Conservation (phyloP, 2,888 invertebrate genomes). For the Drosophila putrida region DNA sequence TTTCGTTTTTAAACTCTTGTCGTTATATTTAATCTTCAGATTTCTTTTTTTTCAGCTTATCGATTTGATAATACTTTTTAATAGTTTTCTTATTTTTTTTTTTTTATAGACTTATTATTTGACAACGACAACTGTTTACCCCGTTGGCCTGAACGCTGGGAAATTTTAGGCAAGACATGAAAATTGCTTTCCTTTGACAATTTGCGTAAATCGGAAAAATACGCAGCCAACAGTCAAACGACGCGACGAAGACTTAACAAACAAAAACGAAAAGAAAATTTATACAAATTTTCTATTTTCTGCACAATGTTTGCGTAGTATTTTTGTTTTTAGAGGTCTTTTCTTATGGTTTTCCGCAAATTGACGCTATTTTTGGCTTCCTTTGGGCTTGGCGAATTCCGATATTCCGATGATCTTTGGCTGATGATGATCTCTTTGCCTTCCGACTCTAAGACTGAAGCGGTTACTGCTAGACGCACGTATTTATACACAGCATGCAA, state of each 20-base stretch:
- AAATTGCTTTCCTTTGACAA: slow-evolving; percentile 61
- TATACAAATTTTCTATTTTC: slow-evolving; percentile 32
- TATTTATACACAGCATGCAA: slow-evolving; percentile 65
- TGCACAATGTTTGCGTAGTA: slow-evolving; percentile 13
- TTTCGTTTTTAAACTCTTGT: slow-evolving; percentile 3
- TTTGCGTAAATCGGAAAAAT: slow-evolving; percentile 43
- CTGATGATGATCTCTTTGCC: slow-evolving; percentile 47
- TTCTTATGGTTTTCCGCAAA: slow-evolving; percentile 7
- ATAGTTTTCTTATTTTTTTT: slow-evolving; percentile 12
- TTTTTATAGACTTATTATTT: slow-evolving; percentile 17
- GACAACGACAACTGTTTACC: slow-evolving; percentile 54
- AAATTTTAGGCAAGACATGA: slow-evolving; percentile 72
- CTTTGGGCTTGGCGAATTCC: slow-evolving; percentile 1
- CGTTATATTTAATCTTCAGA: background rate
- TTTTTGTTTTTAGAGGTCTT: slow-evolving; percentile 21
- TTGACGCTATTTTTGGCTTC: slow-evolving; percentile 44
- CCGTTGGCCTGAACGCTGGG: slow-evolving; percentile 44
- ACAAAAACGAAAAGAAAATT: slow-evolving; percentile 26
- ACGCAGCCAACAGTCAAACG: slow-evolving; percentile 24
- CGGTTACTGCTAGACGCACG: slow-evolving; percentile 48
- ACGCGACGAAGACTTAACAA: slow-evolving; percentile 16
- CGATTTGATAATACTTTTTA: slow-evolving; percentile 13
- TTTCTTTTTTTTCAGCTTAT: slow-evolving; percentile 2
- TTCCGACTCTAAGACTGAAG: slow-evolving; percentile 55
- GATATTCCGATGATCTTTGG: slow-evolving; percentile 30